Conservation (phyloP, 2,797 vertebrate genomes). For the Eospalax fontanierii region DNA sequence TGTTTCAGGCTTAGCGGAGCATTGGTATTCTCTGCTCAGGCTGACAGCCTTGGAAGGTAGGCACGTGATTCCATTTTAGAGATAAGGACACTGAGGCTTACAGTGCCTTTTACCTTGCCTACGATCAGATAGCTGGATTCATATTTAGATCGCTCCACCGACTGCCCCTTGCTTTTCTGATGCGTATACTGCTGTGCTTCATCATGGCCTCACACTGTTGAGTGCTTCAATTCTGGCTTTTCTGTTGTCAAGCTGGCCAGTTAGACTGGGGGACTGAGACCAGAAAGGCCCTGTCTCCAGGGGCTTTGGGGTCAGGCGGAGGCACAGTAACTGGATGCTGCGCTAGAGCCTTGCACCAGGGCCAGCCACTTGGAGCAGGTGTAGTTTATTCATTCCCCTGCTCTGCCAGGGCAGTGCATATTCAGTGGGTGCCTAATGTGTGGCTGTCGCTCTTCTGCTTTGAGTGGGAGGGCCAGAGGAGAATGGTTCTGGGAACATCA, state of each 20-base stretch:
- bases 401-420: neutral
- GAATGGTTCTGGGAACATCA: neutral
- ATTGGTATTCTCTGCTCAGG: neutral
- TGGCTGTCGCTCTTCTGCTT: neutral
- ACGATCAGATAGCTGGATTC: neutral
- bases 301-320: neutral
- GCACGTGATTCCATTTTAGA: neutral
- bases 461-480: neutral
- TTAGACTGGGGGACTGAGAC: neutral
- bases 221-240: neutral
- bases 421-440: neutral
- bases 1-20: neutral
- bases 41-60: neutral
- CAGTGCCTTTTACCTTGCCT: neutral
- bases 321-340: neutral
- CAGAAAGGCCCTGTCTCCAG: neutral
- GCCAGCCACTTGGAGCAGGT: conserved; percentile 20
- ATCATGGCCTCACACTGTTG: neutral
- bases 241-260: neutral
- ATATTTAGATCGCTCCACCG: neutral
- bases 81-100: neutral
- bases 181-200: too few species aligned
- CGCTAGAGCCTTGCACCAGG: neutral
- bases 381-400: neutral
- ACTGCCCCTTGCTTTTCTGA: neutral